Evolutionary conservation across 2,888 invertebrate species (phyloP), one percentile per base, ranked within the genome.

Genomic region (Rosalia funebris): DNA sequence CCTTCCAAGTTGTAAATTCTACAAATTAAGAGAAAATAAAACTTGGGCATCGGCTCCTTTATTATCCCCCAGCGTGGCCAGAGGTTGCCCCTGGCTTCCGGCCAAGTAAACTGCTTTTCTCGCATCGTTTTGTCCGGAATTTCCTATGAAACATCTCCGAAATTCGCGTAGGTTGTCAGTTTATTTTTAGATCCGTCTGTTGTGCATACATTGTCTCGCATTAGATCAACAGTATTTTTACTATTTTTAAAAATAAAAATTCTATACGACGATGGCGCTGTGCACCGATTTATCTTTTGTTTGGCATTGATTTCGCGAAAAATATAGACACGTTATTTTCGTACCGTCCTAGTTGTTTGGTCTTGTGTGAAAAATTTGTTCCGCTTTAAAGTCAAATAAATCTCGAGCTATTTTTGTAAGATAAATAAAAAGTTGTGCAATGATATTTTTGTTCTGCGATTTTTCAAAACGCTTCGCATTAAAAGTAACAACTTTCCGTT

Each of bases 91-190:
- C 41, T 53, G 53, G 53, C 53, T 16, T 17, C 31, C 17, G 10
- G 53, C 53, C 53, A 53, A 42, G 10, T 16, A 16, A 32, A 11
- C 32, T 31, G 41, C 41, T 53, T n/a, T 42, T 42, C 42, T 42
- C 20, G 50, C 32, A 42, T 42, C 53, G 41, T 53, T 53, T 53
- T 53, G 10, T 53, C 32, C 53, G 53, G 53, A 53, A 53, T 53
- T 53, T 53, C 53, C 53, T 53, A 53, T 53, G 53, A 53, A 32
- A 42, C 42, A 53, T 53, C 41, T 53, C 42, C 41, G 32, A 42
- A 42, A 53, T 53, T 53, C 42, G 53, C 32, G 53, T 53, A 32
- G 53, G 53, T 42, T 31, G 41, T 15, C 14, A 17, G 3, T 15
- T 25, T 42, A 42, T 53, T 53, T 53, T 32, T 17, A 31, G 31